phyloP scores from a whole-genome alignment of 2,113 vertebrate genomes.

The Cryptomyrus ogoouensis region DNA sequence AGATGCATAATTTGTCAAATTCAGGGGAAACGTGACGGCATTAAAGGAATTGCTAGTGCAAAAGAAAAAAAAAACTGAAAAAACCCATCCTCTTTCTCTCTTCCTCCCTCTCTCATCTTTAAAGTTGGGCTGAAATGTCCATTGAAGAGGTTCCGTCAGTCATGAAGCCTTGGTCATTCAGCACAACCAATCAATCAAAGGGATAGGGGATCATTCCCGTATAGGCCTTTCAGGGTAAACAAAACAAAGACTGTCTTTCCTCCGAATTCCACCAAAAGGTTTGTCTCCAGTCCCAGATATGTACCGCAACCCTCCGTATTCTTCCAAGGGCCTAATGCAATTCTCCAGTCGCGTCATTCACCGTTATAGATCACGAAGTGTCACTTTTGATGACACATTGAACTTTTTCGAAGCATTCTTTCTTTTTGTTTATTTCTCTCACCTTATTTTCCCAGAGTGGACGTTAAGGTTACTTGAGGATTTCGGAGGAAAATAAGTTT shows the following conservation, averaged over 20 bases:
- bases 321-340: background rate
- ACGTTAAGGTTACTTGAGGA: background rate
- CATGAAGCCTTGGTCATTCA: slow-evolving; percentile 67
- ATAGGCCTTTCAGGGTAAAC: slow-evolving; percentile 66
- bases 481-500: background rate
- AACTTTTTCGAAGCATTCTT: background rate
- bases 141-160: slow-evolving; percentile 61
- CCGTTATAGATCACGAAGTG: background rate
- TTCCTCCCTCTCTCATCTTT: slow-evolving; percentile 4
- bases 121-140: slow-evolving; percentile 21
- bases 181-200: slow-evolving; percentile 73
- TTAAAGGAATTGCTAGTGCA: slow-evolving; percentile 60
- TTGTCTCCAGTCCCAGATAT: slow-evolving; percentile 4
- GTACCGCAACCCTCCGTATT: background rate
- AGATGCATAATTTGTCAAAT: background rate
- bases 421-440: background rate
- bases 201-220: slow-evolving; percentile 63
- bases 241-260: slow-evolving; percentile 61
- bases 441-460: background rate
- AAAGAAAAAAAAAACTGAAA: slow-evolving; percentile 54
- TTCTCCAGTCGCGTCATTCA: background rate
- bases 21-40: background rate
- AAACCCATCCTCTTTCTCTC: slow-evolving; percentile 7
- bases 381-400: background rate
- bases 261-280: slow-evolving; percentile 23